Evolutionary conservation across 1,140 invertebrate genomes (phyloP), one percentile per base, ranked within the genome.

Genomic region (Oppia nitens): DNA sequence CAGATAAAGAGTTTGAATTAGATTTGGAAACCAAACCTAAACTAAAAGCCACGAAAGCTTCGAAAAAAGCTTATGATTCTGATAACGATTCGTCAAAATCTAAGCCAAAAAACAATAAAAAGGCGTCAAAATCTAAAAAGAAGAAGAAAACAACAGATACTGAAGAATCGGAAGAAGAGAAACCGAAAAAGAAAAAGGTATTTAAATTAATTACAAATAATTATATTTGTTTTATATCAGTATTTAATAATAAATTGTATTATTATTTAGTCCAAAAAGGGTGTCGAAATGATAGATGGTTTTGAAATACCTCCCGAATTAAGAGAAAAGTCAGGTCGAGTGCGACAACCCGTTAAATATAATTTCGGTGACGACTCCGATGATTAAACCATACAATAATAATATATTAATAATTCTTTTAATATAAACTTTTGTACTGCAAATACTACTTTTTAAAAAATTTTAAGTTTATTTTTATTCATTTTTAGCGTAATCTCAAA

Each of bases 341-440:
- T 59, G 2, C 57, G 57, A 57, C 29, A 59, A 48, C 57, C 57
- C 17, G 57, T 59, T 27, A 59, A 52, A 23, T 59, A 59, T 49
- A 59, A 59, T 28, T 54, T 60, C 29, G 57, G 24, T 45, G 20
- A 63, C 12, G 32, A 40, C 17, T n/a, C n/a, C n/a, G n/a, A n/a
- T n/a, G n/a, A n/a, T n/a, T n/a, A n/a, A n/a, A n/a, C n/a, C n/a
- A n/a, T n/a, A n/a, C n/a, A n/a, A n/a, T n/a, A n/a, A n/a, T n/a
- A n/a, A n/a, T n/a, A n/a, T n/a, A n/a, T n/a, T n/a, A n/a, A n/a
- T n/a, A n/a, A n/a, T n/a, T n/a, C n/a, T n/a, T n/a, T n/a, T n/a
- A n/a, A n/a, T n/a, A n/a, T n/a, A n/a, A n/a, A n/a, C n/a, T n/a
- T n/a, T n/a, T n/a, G n/a, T n/a, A n/a, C n/a, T n/a, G n/a, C n/a